phyloP scores from a whole-genome alignment of 2,797 vertebrate genomes.

The Acanthurus lineatus region DNA sequence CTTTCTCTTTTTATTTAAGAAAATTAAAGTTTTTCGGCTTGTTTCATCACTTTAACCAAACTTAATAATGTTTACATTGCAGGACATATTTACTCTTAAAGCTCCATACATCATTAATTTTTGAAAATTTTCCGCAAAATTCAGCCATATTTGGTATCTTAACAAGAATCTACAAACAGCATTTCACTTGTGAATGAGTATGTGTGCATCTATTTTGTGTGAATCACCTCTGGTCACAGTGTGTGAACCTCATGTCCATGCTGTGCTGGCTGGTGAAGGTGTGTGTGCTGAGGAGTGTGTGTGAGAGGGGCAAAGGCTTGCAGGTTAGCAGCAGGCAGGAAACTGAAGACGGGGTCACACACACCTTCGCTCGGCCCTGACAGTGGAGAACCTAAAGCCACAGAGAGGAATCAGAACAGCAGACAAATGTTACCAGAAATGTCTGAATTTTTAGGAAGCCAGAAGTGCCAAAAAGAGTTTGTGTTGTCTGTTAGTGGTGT shows the following conservation, averaged over 20 bases:
- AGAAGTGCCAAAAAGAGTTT: not conserved
- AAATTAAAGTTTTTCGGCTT: no score
- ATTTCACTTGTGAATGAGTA: not conserved
- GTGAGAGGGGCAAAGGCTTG: constrained; percentile 92
- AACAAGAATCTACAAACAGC: no score
- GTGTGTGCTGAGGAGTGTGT: constrained; percentile 95
- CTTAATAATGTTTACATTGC: no score
- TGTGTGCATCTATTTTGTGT: not conserved
- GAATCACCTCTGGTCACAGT: constrained; percentile 94
- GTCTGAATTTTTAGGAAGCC: no score
- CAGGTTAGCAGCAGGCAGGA: constrained; percentile 95
- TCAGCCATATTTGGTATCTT: no score
- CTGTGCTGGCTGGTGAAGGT: constrained; percentile 98
- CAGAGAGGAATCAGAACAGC: not conserved
- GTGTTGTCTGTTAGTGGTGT: not conserved
- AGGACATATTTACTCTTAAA: no score
- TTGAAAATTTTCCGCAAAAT: no score
- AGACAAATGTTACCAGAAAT: not conserved
- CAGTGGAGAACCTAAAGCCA: constrained; percentile 92
- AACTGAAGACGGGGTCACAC: constrained; percentile 82
- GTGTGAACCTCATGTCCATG: constrained; percentile 97
- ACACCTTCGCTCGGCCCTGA: constrained; percentile 89
- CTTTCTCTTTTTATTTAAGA: not conserved
- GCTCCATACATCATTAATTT: no score
- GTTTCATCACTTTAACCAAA: no score